Evolutionary conservation across 92 coral and sea anemone species (phyloP).

Genomic region (Palythoa grandiflora): DNA sequence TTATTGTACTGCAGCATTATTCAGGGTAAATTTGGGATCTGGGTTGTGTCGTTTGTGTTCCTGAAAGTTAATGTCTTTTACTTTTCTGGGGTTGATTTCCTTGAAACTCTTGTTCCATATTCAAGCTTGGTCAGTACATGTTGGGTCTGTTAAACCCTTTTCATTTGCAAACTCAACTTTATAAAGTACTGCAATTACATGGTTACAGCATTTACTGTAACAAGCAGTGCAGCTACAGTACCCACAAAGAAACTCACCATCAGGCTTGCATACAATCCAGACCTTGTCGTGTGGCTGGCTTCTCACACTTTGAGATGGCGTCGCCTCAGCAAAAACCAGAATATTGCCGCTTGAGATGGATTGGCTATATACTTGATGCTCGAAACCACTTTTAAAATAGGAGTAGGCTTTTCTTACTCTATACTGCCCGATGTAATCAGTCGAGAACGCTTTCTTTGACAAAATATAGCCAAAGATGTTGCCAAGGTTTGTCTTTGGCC

Average conservation of each 20-base stretch:
- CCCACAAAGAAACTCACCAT: constrained; percentile 18
- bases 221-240: constrained; percentile 67
- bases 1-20: constrained; percentile 38
- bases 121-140: constrained; percentile 63
- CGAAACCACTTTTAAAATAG: constrained; percentile 58
- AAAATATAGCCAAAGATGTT: constrained; percentile 51
- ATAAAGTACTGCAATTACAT: constrained; percentile 58
- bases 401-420: constrained; percentile 55
- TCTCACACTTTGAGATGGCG: constrained; percentile 35
- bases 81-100: constrained; percentile 47
- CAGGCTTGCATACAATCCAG: not conserved
- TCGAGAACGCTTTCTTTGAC: constrained; percentile 53
- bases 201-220: constrained; percentile 60
- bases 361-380: constrained; percentile 38
- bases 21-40: constrained; percentile 37
- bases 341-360: constrained; percentile 36
- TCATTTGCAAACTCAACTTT: constrained; percentile 65
- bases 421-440: constrained; percentile 55
- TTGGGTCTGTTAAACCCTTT: constrained; percentile 58
- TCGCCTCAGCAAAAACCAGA: constrained; percentile 20
- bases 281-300: constrained; percentile 21
- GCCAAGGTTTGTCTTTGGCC: constrained; percentile 49
- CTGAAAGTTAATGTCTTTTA: constrained; percentile 59
- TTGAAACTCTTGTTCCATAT: constrained; percentile 52
- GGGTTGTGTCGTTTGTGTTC: constrained; percentile 52